Conservation (phyloP, 2,113 vertebrate genomes). For the Damaliscus lunatus region DNA sequence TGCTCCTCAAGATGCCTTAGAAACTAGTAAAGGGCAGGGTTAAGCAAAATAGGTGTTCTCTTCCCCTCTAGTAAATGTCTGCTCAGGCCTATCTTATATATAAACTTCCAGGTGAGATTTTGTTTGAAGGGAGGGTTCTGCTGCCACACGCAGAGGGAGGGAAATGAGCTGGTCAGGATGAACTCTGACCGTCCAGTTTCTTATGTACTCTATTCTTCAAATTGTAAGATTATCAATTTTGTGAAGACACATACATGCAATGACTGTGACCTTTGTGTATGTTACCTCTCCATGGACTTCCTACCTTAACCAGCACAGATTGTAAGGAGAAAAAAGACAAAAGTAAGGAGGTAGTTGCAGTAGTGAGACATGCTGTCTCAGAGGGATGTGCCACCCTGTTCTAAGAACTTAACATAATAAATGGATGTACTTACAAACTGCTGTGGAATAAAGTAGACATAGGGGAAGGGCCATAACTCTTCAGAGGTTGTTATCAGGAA, state of each 20-base stretch:
- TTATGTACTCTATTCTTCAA: background rate
- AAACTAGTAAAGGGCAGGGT: background rate
- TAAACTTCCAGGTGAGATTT: background rate
- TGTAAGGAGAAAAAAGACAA: background rate
- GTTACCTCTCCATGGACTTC: background rate
- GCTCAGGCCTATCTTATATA: background rate
- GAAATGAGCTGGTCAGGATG: background rate
- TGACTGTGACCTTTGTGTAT: background rate
- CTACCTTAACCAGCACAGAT: background rate
- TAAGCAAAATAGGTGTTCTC: background rate
- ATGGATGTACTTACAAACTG: background rate
- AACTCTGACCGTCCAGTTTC: background rate
- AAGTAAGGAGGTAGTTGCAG: background rate
- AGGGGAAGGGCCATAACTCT: background rate
- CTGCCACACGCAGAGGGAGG: background rate
- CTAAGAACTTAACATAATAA: background rate
- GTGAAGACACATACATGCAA: background rate
- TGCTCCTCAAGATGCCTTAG: background rate
- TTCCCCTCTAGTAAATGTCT: background rate
- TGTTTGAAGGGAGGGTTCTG: background rate
- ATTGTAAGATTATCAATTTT: background rate
- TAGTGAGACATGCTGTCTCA: background rate
- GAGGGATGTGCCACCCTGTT: background rate
- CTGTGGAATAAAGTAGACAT: background rate
- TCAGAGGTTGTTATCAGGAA: background rate